Evolutionary conservation across 2,797 vertebrate species (phyloP).

Genomic region (Bovichtus diacanthus): DNA sequence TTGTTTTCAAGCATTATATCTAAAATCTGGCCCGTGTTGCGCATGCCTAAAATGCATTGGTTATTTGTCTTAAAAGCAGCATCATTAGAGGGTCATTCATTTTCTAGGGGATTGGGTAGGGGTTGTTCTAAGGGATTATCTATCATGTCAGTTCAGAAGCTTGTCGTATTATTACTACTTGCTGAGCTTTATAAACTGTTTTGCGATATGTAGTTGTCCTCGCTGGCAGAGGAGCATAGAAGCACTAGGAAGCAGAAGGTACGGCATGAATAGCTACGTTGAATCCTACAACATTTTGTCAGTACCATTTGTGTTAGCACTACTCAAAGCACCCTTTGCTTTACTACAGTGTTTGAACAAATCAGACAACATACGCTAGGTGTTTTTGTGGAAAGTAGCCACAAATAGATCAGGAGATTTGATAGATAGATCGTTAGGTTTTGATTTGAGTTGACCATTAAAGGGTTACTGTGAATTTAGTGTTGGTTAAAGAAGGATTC

Average conservation of each 20-base stretch:
- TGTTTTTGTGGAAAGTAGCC: conserved; percentile 10
- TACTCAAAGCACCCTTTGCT: conserved; percentile 6
- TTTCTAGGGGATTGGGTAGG: conserved; percentile 43
- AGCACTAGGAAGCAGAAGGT: conserved; percentile 80
- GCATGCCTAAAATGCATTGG: conserved; percentile 82
- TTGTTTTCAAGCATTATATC: conserved; percentile 69
- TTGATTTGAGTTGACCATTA: background rate
- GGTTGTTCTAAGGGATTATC: conserved; percentile 65
- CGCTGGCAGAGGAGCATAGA: conserved; percentile 64
- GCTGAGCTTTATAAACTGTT: conserved; percentile 62
- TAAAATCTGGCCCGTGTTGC: conserved; percentile 70
- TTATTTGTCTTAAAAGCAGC: conserved; percentile 81
- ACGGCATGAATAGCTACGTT: conserved; percentile 60
- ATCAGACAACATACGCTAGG: background rate
- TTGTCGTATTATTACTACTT: conserved; percentile 64
- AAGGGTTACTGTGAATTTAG: conserved; percentile 22
- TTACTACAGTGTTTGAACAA: conserved; percentile 19
- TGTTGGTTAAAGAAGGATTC: conserved; percentile 47
- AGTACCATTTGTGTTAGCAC: conserved; percentile 4
- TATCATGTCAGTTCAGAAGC: conserved; percentile 73
- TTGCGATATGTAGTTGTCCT: conserved; percentile 61
- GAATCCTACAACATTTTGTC: conserved; percentile 40
- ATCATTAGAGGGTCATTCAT: conserved; percentile 67
- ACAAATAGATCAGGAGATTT: background rate
- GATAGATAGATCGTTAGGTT: background rate